Base-by-base conservation (phyloP, 2,888 invertebrate genomes). In the Acrobasis consociella region DNA sequence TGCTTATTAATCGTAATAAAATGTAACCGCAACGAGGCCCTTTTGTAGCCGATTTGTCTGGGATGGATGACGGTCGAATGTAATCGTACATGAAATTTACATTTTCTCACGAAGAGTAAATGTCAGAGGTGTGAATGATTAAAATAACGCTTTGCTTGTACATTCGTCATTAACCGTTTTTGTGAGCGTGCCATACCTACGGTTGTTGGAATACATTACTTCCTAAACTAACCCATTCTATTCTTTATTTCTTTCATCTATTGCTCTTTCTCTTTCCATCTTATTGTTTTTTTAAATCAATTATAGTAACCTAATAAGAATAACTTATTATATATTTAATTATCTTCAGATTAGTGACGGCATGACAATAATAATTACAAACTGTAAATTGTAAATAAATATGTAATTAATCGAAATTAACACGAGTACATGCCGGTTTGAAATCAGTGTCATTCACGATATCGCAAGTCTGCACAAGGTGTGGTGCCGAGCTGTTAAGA, bases 151-250 rank as follows among this genome's bases (percentile, higher is more conserved):
- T 87, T 87, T 67, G 87, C 87, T 86, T 80, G 72, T 73, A 81
- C 85, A 86, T 80, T 77, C 76, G 78, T 85, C 66, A 79, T 78
- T 87, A 86, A 86, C 83, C 39, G 67, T 75, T 75, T 75, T 77
- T 76, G 89, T 90, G 89, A 90, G 90, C 91, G 90, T 87, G 87
- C 84, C 79, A 82, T 85, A 85, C 87, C 85, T 78, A 68, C 68
- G 69, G 72, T 77, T 76, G 73, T 69, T 69, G 68, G 68, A 62
- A 58, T 62, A 17, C 63, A 68, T 64, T 16, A 55, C 38, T 39
- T 39, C 39, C 39, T 39, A 39, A 10, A 55, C 38, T 55, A 55
- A 55, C 16, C 52, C 52, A 16, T 2, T 38, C 37, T 38, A 38
- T 46, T 46, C 46, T 46, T 10, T 13, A 31, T 31, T 31, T 5